These are phyloP conservation scores for Marcusenius ussheri DNA, from an alignment of 2,113 vertebrate species.

Conservation along the genomic window DNA sequence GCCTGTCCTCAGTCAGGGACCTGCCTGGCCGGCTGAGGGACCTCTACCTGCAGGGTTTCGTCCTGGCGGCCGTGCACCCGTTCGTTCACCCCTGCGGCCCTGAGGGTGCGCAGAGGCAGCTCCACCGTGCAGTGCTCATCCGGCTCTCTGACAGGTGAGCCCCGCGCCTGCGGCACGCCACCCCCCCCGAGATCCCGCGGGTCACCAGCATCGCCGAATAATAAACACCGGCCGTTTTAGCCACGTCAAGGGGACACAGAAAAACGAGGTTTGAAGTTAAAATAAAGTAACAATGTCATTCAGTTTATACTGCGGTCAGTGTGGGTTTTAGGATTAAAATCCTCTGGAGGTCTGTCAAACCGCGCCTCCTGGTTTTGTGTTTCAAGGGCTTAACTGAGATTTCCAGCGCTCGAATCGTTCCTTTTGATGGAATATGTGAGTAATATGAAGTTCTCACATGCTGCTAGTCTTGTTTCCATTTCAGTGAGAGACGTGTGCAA, in stretches of 20 bases:
- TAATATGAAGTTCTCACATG: background rate
- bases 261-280: background rate
- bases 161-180: background rate
- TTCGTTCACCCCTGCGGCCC: conserved; percentile 78
- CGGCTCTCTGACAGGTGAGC: conserved; percentile 73
- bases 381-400: background rate
- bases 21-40: conserved; percentile 82
- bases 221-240: background rate
- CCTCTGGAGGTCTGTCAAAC: background rate
- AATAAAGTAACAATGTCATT: background rate
- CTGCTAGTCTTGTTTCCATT: background rate
- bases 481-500: background rate
- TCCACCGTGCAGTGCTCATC: conserved; percentile 87
- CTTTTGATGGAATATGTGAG: background rate
- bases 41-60: conserved; percentile 81
- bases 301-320: background rate
- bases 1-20: conserved; percentile 78
- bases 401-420: background rate
- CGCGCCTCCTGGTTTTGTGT: background rate
- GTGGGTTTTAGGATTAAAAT: background rate
- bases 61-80: conserved; percentile 83
- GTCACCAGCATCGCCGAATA: background rate
- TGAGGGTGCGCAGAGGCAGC: conserved; percentile 75
- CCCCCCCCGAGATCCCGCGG: background rate
- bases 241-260: background rate